Base-by-base conservation (phyloP, 2,797 vertebrate genomes). In the Enteromius treurensis region DNA sequence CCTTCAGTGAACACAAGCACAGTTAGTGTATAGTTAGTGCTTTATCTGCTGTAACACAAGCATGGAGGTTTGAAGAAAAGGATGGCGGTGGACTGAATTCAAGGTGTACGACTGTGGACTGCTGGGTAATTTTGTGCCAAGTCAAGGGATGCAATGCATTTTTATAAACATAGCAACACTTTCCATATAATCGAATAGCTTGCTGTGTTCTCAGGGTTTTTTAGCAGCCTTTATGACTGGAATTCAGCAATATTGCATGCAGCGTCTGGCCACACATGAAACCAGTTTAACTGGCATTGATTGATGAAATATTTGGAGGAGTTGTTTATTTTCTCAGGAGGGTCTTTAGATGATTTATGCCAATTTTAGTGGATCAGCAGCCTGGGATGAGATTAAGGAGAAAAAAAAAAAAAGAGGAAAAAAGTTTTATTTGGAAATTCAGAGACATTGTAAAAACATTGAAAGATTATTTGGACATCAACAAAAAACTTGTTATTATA, bases 51-150 rank as follows among this genome's bases (percentile, higher is more conserved):
- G 0, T 68, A n/a, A n/a, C 65, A n/a, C 34, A 5, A n/a, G 3
- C 10, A 10, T 29, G 2, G 1, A 29, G 60, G 26, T 75, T 88
- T 84, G 80, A 71, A 70, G 69, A 67, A 26, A 40, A 67, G 64
- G 19, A n/a, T 4, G 1, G 10, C 2, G 11, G 8, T 5, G 70
- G 45, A 73, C 32, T 51, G 47, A 51, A 40, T 83, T 86, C 87
- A 89, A 91, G 86, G 79, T 85, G 79, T 85, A 73, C 81, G 88
- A 45, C 79, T 70, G 49, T 42, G 53, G 49, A 32, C 26, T 55
- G 11, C 21, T 40, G 64, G 49, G 76, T 85, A 69, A 86, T 90
- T 90, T 88, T 79, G 71, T 86, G 86, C 84, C 82, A 86, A 90
- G 90, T 88, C 85, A 29, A 19, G 9, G 47, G 64, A 29, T 64